These are phyloP conservation scores for Oncorhynchus kisutch DNA, from an alignment of 2,113 vertebrate genomes.

Conservation along the genomic window DNA sequence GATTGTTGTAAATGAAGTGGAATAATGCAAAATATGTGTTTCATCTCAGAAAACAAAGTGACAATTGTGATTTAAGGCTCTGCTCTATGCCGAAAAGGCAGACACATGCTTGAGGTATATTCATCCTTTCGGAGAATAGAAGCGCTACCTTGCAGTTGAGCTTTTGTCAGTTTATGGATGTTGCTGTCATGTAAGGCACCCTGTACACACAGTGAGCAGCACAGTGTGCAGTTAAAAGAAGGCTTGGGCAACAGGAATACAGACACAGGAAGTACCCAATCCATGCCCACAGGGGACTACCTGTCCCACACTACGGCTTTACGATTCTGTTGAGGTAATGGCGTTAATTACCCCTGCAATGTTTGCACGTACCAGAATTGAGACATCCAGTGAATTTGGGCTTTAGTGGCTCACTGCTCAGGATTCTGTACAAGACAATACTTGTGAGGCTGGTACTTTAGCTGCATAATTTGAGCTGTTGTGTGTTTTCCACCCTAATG, in stretches of 20 bases:
- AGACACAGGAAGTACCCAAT: slow-evolving; percentile 57
- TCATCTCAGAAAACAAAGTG: background rate
- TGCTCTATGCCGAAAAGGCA: slow-evolving; percentile 54
- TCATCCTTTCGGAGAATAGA: slow-evolving; percentile 62
- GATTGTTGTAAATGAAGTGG: background rate
- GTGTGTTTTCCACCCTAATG: background rate
- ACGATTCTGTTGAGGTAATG: slow-evolving; percentile 27
- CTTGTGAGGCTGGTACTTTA: background rate
- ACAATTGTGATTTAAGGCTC: background rate
- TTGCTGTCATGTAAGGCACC: slow-evolving; percentile 78
- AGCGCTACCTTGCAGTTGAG: slow-evolving; percentile 67
- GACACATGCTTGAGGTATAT: slow-evolving; percentile 59
- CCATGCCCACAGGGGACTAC: slow-evolving; percentile 53
- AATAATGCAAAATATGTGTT: background rate
- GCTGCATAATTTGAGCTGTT: background rate
- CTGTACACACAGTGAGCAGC: slow-evolving; percentile 57
- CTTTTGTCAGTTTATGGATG: slow-evolving; percentile 77
- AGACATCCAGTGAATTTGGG: background rate
- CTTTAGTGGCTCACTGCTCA: background rate
- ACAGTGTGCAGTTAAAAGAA: slow-evolving; percentile 74
- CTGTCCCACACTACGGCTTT: slow-evolving; percentile 41
- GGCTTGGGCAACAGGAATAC: slow-evolving; percentile 64
- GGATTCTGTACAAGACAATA: background rate
- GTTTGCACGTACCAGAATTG: background rate
- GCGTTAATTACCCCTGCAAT: slow-evolving; percentile 66